These are phyloP conservation scores for Thecocarcelia acutangulata DNA, from an alignment of 2,888 invertebrate genomes.

Conservation along the genomic window DNA sequence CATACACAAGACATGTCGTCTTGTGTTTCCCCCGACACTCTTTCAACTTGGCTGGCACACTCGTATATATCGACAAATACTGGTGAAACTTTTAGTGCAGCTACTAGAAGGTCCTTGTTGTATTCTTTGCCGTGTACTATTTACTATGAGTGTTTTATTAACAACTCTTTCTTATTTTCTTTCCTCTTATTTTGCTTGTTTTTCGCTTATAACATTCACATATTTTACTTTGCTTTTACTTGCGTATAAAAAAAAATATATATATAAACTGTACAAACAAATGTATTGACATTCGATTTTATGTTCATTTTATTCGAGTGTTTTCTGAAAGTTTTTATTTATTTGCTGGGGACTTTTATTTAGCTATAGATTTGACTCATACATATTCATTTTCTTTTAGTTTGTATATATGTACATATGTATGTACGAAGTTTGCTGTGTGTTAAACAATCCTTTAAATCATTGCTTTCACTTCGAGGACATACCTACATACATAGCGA, in stretches of 20 bases:
- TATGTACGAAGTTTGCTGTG: conserved; percentile 10
- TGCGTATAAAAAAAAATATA: conserved; percentile 3
- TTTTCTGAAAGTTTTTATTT: background rate
- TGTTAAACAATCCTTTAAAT: conserved; percentile 39
- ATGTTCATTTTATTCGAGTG: conserved; percentile 24
- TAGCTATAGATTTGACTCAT: conserved; percentile 15
- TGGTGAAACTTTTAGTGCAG: background rate
- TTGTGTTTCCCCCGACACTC: background rate
- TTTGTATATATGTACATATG: background rate
- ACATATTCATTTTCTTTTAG: conserved; percentile 19
- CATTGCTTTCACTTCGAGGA: conserved; percentile 31
- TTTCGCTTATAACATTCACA: background rate
- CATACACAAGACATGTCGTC: conserved; percentile 50
- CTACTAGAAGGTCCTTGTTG: conserved; percentile 19
- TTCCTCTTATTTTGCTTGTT: background rate
- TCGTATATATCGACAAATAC: background rate
- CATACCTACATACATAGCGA: conserved; percentile 21
- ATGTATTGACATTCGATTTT: conserved; percentile 28
- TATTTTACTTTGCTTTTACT: background rate
- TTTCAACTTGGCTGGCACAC: background rate
- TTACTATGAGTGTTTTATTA: conserved; percentile 17
- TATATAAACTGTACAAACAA: conserved; percentile 25
- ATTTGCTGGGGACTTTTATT: conserved; percentile 25
- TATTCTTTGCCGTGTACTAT: background rate
- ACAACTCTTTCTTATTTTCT: conserved; percentile 20